Base-by-base conservation (phyloP, 2,888 invertebrate species). In the Drosophila nigricruria region DNA sequence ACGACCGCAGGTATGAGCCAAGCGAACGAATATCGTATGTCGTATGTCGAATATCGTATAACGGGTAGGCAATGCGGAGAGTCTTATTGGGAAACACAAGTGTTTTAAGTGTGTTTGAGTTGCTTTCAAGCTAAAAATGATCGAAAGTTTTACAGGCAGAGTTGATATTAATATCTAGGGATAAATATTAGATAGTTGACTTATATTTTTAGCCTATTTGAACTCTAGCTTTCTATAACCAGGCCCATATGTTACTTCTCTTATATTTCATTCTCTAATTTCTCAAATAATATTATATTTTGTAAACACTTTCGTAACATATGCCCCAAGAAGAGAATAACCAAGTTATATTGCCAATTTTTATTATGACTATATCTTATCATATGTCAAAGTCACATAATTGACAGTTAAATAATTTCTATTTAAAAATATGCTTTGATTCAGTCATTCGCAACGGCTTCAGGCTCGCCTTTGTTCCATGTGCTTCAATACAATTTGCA, bases 1-100 rank as follows among this genome's bases (percentile, higher is more conserved):
- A 10, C 77, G 77, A 70, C 80, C 80, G 56, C 79, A 79, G 81
- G 77, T 77, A 77, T 53, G 69, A 45, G 30, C n/a, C 23, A 25
- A 43, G 38, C 50, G 9, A 34, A 9, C 16, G 53, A n/a, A 25
- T 36, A 53, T 23, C 36, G 52, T 5, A 52, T 32, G n/a, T 47
- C 42, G 42, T 5, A 12, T 20, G 12, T 12, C 47, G 27, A 3
- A 27, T 27, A 4, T 47, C 10, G 45, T 5, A 47, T 47, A 10
- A n/a, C 30, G 18, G 1, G n/a, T n/a, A n/a, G n/a, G n/a, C n/a
- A n/a, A 45, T 27, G 9, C 10, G n/a, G 47, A 12, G 8, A 5
- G 9, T 25, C 10, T n/a, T n/a, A 30, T n/a, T 30, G 45, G 9
- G 45, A 18, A 50, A 20, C 18, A 8, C 25, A 53, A 25, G 25